These are phyloP conservation scores for Notechis scutatus DNA, from an alignment of 2,113 vertebrate genomes.

Conservation along the genomic window DNA sequence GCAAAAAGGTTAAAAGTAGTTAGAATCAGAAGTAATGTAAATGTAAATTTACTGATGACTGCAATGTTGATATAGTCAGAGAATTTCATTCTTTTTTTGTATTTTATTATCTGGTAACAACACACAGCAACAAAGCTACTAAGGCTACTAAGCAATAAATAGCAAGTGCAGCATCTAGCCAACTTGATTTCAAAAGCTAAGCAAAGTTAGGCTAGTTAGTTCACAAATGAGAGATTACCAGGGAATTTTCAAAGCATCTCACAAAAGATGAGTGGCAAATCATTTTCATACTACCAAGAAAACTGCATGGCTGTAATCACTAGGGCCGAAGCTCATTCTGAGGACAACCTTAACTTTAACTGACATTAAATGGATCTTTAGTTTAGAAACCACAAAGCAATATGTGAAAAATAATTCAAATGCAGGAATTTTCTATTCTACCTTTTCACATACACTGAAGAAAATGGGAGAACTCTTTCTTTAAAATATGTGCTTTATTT, in stretches of 20 bases:
- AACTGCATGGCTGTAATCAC: not conserved
- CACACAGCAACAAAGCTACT: not conserved
- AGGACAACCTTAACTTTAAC: not conserved
- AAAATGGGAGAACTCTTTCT: not conserved
- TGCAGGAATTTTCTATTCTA: not conserved
- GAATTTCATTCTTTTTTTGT: slow-evolving; percentile 8
- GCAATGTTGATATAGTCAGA: not conserved
- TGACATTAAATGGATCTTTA: not conserved
- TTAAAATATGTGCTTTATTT: not conserved
- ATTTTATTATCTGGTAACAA: slow-evolving; percentile 31
- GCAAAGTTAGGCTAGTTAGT: not conserved
- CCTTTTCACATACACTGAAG: slow-evolving; percentile 5
- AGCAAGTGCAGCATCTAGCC: not conserved
- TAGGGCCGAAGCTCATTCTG: not conserved
- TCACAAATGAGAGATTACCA: not conserved
- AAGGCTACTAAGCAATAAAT: slow-evolving; percentile 16
- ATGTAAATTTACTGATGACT: slow-evolving; percentile 12
- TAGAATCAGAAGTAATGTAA: slow-evolving; percentile 15
- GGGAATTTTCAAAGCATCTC: not conserved
- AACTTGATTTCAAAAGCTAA: not conserved
- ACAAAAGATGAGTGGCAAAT: not conserved
- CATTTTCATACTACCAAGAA: not conserved
- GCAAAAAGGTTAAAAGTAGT: slow-evolving; percentile 40
- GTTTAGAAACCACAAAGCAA: not conserved
- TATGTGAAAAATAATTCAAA: not conserved